phyloP scores from a whole-genome alignment of 2,797 vertebrate genomes.

The Peromyscus aztecus region DNA sequence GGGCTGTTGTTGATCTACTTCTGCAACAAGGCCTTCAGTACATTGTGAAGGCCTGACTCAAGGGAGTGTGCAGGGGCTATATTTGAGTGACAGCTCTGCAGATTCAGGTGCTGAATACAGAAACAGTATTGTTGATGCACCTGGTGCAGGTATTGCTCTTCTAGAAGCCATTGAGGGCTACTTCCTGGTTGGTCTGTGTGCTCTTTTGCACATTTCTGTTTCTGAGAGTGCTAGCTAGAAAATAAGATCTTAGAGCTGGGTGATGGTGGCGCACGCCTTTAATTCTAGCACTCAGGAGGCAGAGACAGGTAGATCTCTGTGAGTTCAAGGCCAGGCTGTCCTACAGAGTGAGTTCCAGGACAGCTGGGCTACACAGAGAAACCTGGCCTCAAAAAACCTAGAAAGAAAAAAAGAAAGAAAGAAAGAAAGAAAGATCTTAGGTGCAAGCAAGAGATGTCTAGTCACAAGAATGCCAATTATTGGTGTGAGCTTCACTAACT shows the following conservation, averaged over 20 bases:
- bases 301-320: background rate
- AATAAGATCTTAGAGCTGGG: background rate
- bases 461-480: background rate
- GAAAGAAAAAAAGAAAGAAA: background rate
- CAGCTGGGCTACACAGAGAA: background rate
- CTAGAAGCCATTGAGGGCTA: background rate
- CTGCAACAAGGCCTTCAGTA: background rate
- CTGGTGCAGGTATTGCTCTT: background rate
- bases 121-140: background rate
- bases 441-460: background rate
- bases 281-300: background rate
- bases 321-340: background rate
- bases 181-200: background rate
- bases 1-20: background rate
- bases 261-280: background rate
- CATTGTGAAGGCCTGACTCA: background rate
- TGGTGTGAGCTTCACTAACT: background rate
- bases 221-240: conserved; percentile 15
- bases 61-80: background rate
- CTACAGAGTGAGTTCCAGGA: background rate
- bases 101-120: too few species aligned
- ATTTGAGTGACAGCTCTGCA: background rate
- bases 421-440: background rate
- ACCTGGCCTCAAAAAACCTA: background rate
- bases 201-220: background rate